Conservation (phyloP, 2,888 invertebrate species). For the Atherix ibis region DNA sequence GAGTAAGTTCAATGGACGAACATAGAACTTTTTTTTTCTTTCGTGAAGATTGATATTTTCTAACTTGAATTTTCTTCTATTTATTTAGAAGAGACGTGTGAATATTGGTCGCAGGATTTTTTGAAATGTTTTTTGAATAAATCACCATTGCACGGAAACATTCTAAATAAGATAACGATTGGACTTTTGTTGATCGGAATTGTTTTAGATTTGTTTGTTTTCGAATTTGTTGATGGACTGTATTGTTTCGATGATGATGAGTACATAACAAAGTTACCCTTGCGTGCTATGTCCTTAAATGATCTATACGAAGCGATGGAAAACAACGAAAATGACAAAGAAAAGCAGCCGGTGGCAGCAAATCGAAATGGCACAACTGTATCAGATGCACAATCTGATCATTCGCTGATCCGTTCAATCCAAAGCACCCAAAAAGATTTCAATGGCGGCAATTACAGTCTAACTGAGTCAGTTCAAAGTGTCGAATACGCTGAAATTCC, state of each 20-base stretch:
- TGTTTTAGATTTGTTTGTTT: conserved; percentile 33
- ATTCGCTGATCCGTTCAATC: conserved; percentile 3
- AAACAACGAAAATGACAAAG: background rate
- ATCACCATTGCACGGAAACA: conserved; percentile 32
- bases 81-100: conserved; percentile 30
- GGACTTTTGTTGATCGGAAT: conserved; percentile 30
- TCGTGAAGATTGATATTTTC: background rate
- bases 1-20: conserved; percentile 25
- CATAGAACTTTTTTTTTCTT: background rate
- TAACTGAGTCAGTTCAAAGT: too few relatives aligned
- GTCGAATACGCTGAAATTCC: too few relatives aligned
- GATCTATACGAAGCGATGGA: conserved; percentile 3
- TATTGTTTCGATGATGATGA: conserved; percentile 20
- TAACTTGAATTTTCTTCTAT: background rate
- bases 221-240: conserved; percentile 32
- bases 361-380: background rate
- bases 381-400: background rate
- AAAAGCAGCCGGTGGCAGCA: background rate
- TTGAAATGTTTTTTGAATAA: conserved; percentile 34
- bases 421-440: conserved; percentile 6
- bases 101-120: conserved; percentile 32
- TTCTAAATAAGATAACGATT: conserved; percentile 34
- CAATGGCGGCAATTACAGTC: too few relatives aligned
- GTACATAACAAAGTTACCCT: conserved; percentile 3
- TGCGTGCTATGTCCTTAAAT: conserved; percentile 1